Percentiles rank a stretch among this genome's conserved stretches.
phyloP scores from a whole-genome alignment of 2,888 invertebrate genomes.

The Drosophila picticornis region DNA sequence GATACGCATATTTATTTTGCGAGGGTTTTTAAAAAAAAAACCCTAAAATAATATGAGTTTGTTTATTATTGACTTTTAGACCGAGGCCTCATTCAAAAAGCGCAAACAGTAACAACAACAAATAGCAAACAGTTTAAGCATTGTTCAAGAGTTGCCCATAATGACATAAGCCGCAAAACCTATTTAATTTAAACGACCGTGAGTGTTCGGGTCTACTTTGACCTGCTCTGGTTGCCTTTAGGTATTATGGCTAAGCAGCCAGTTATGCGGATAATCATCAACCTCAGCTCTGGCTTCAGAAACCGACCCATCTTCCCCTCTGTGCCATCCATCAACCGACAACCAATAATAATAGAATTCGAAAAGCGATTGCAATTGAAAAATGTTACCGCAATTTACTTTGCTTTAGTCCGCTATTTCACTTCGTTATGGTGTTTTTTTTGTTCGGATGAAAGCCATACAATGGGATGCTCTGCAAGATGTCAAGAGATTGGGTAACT shows the following conservation, averaged over 20 bases:
- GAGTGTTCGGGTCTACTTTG: slow-evolving; percentile 28
- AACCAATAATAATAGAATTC: slow-evolving; percentile 67
- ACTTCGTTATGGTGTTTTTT: slow-evolving; percentile 38
- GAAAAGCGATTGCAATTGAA: slow-evolving; percentile 69
- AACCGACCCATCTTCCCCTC: slow-evolving; percentile 30
- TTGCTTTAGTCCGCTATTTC: slow-evolving; percentile 13
- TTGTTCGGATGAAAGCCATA: slow-evolving; percentile 17
- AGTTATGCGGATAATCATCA: slow-evolving; percentile 36
- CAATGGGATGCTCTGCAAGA: slow-evolving; percentile 52
- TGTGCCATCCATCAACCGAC: slow-evolving; percentile 60
- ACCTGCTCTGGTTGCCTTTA: slow-evolving; percentile 9
- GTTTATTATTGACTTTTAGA: slow-evolving; percentile 45
- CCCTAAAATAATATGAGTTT: slow-evolving; percentile 4
- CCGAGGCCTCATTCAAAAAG: slow-evolving; percentile 63
- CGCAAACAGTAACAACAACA: slow-evolving; percentile 36
- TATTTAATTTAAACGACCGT: slow-evolving; percentile 72
- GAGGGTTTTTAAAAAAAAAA: slow-evolving; percentile 24
- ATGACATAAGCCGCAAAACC: slow-evolving; percentile 72
- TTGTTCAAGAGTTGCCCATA: slow-evolving; percentile 62
- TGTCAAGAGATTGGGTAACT: slow-evolving; percentile 68
- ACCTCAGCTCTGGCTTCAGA: slow-evolving; percentile 6
- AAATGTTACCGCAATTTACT: slow-evolving; percentile 62
- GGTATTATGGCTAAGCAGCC: slow-evolving; percentile 35
- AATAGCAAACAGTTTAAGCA: slow-evolving; percentile 42
- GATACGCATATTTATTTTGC: slow-evolving; percentile 19